phyloP scores from a whole-genome alignment of 2,888 invertebrate genomes.

The Fragum sueziense region DNA sequence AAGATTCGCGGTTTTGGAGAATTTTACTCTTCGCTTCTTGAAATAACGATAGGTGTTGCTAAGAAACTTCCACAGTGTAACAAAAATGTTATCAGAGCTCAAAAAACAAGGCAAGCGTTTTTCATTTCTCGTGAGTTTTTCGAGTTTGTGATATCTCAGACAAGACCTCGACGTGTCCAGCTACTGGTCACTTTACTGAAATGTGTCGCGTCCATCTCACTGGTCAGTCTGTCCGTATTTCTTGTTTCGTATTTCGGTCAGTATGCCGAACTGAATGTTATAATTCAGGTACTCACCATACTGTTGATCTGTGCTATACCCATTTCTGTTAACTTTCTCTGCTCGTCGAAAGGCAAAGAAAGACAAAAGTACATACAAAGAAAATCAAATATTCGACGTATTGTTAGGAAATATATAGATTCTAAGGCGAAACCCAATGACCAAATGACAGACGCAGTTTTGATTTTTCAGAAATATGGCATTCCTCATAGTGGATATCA shows the following conservation, averaged over 20 bases:
- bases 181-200: not conserved
- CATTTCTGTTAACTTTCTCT: not conserved
- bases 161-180: not conserved
- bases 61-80: not conserved
- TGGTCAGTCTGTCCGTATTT: not conserved
- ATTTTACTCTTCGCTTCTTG: not conserved
- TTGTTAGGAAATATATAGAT: not conserved
- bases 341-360: not conserved
- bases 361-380: too few relatives aligned
- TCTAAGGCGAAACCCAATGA: not conserved
- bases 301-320: slow-evolving; percentile 2
- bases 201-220: not conserved
- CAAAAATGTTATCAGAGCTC: not conserved
- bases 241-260: not conserved
- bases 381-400: not conserved
- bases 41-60: not conserved
- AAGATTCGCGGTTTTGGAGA: not conserved
- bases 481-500: not conserved
- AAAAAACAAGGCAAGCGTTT: not conserved
- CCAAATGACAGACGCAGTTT: not conserved
- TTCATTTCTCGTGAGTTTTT: not conserved
- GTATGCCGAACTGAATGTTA: not conserved
- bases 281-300: slow-evolving; percentile 2
- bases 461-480: not conserved
- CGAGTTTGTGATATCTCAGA: not conserved